Percentiles rank a stretch among this genome's conserved stretches.
phyloP scores from a whole-genome alignment of 2,888 invertebrate species.

The Lepidochrysops patricia region DNA sequence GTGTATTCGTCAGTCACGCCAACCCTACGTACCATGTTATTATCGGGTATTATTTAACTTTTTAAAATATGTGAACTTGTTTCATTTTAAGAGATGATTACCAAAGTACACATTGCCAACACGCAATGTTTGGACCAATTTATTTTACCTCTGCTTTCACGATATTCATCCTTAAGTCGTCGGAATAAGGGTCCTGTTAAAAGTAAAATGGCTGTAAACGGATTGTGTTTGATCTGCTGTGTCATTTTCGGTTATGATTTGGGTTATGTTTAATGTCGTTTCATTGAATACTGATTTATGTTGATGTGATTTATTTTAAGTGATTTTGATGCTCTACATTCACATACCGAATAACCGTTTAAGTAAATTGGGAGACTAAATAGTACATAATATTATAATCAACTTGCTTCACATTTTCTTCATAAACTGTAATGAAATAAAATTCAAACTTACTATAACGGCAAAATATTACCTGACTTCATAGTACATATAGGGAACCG shows the following conservation, averaged over 20 bases:
- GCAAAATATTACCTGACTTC: too few relatives aligned
- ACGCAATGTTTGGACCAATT: conserved; percentile 40
- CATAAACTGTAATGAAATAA: too few relatives aligned
- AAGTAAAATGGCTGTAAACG: too few relatives aligned
- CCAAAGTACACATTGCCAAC: conserved; percentile 52
- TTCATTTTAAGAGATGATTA: conserved; percentile 33
- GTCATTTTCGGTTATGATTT: conserved; percentile 11
- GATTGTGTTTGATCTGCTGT: conserved; percentile 13
- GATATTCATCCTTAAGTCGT: too few relatives aligned
- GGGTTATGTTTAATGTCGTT: not conserved
- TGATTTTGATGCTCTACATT: too few relatives aligned
- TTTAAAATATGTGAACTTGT: conserved; percentile 39
- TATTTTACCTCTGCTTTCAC: conserved; percentile 26
- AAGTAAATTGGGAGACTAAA: too few relatives aligned
- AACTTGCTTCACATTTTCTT: too few relatives aligned
- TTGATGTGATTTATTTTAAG: not conserved
- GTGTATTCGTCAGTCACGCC: conserved; percentile 69
- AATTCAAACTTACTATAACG: too few relatives aligned
- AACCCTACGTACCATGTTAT: conserved; percentile 52
- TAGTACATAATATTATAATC: too few relatives aligned
- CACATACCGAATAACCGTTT: too few relatives aligned
- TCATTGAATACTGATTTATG: not conserved
- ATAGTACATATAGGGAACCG: too few relatives aligned
- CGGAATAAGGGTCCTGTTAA: too few relatives aligned
- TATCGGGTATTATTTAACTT: conserved; percentile 68